Conservation (phyloP, 2,888 invertebrate species). For the Pimpla rufipes region DNA sequence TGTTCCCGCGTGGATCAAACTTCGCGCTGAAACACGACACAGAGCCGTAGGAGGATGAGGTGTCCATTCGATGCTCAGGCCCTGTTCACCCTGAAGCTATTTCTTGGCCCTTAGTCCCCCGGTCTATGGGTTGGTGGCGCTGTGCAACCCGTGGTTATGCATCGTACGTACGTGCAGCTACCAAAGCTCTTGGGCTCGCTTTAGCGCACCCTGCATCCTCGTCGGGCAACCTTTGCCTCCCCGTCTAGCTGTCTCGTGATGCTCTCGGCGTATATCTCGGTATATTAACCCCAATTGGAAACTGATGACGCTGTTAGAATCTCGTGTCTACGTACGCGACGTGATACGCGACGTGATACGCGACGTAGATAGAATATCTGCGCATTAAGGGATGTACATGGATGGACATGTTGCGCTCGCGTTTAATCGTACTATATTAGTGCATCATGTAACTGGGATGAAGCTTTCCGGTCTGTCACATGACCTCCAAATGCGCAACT, state of each 20-base stretch:
- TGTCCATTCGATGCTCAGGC: slow-evolving; percentile 37
- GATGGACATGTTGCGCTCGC: slow-evolving; percentile 44
- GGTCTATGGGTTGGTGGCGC: not conserved
- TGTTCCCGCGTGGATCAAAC: slow-evolving; percentile 77
- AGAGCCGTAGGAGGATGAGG: slow-evolving; percentile 25
- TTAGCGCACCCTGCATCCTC: slow-evolving; percentile 35
- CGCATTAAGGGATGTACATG: slow-evolving; percentile 62
- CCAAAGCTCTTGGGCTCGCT: slow-evolving; percentile 21
- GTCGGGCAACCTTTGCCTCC: slow-evolving; percentile 11
- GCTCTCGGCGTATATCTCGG: slow-evolving; percentile 27
- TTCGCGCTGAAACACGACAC: slow-evolving; percentile 71
- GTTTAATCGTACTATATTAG: slow-evolving; percentile 34
- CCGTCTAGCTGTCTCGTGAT: slow-evolving; percentile 31
- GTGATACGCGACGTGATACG: slow-evolving; percentile 45
- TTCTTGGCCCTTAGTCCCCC: slow-evolving; percentile 12
- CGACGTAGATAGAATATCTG: slow-evolving; percentile 39
- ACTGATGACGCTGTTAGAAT: slow-evolving; percentile 59
- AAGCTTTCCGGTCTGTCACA: not conserved
- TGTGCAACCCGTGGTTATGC: slow-evolving; percentile 28
- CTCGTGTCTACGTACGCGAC: slow-evolving; percentile 32
- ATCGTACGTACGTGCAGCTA: slow-evolving; percentile 24
- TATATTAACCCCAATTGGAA: slow-evolving; percentile 64
- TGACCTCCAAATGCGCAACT: not conserved
- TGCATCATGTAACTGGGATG: not conserved
- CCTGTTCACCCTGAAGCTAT: not conserved